Evolutionary conservation across 2,797 vertebrate species (phyloP).

Genomic region (Sebastes hopkinsi): DNA sequence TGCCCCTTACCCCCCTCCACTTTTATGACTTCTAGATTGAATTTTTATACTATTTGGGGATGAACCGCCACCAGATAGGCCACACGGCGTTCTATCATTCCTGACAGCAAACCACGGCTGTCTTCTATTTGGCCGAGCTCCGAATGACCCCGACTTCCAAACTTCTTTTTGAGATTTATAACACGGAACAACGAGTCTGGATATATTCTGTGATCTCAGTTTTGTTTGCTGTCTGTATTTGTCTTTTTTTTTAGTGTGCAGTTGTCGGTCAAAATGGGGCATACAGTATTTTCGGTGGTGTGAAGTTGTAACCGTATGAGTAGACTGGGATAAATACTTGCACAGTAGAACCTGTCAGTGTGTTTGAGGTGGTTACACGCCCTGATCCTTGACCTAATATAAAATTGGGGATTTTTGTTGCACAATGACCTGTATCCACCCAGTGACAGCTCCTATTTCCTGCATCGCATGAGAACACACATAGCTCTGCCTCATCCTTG

Average conservation of each 20-base stretch:
- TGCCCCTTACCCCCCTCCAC: conserved; percentile 67
- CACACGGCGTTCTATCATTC: conserved; percentile 74
- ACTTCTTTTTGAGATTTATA: conserved; percentile 54
- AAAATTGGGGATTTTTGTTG: background rate
- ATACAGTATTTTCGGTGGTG: background rate
- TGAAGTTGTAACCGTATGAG: background rate
- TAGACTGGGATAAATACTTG: background rate
- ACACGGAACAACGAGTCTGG: conserved; percentile 2
- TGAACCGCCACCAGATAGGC: conserved; percentile 76
- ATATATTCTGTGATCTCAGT: background rate
- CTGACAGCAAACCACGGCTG: conserved; percentile 65
- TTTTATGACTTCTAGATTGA: conserved; percentile 79
- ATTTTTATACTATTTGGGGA: conserved; percentile 82
- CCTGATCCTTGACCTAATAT: background rate
- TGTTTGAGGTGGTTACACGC: background rate
- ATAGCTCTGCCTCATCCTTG: background rate
- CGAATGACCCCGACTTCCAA: conserved; percentile 53
- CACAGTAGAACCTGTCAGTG: background rate
- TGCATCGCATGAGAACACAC: background rate
- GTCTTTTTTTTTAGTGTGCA: conserved; percentile 17
- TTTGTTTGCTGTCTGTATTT: conserved; percentile 50
- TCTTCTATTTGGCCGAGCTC: conserved; percentile 57
- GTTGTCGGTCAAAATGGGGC: background rate
- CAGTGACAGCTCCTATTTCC: background rate
- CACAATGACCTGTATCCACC: background rate